Percentiles rank a stretch among this genome's conserved stretches.
Conservation (phyloP, 2,888 invertebrate species). For the Syritta pipiens region DNA sequence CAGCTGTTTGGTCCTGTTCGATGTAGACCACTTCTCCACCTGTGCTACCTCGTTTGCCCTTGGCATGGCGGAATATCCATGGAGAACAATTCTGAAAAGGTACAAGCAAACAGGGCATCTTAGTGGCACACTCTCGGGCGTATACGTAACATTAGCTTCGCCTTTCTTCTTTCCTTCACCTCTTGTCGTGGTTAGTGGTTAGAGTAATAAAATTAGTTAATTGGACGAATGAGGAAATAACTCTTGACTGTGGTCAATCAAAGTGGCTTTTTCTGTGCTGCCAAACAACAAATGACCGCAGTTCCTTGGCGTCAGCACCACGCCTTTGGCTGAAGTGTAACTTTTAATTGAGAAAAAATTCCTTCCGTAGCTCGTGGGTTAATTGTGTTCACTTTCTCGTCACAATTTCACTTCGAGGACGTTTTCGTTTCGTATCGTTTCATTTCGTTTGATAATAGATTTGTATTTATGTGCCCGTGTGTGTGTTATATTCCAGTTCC, state of each 20-base stretch:
- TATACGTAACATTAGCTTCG: conserved; percentile 45
- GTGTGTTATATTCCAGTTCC: conserved; percentile 47
- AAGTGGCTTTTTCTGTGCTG: conserved; percentile 26
- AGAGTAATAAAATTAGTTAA: conserved; percentile 11
- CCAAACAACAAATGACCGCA: not conserved
- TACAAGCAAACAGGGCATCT: conserved; percentile 26
- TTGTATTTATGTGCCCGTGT: conserved; percentile 8
- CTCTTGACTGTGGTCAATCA: conserved; percentile 9
- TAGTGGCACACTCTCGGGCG: conserved; percentile 26
- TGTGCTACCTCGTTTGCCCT: conserved; percentile 78
- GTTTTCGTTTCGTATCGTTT: not conserved
- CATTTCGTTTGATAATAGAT: conserved; percentile 14
- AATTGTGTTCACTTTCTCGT: conserved; percentile 64
- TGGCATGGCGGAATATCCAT: conserved; percentile 78
- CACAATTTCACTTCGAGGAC: conserved; percentile 47
- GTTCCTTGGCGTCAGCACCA: conserved; percentile 13
- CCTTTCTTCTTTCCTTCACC: not conserved
- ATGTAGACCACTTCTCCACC: conserved; percentile 77
- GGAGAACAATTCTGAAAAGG: conserved; percentile 75
- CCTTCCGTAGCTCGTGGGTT: conserved; percentile 62
- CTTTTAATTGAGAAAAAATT: conserved; percentile 57
- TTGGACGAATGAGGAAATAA: conserved; percentile 33
- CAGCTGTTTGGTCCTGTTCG: conserved; percentile 73
- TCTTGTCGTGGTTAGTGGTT: not conserved
- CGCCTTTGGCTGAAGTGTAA: conserved; percentile 44